Evolutionary conservation across 2,797 vertebrate genomes (phyloP).

Genomic region (Sebastes hubbsi): DNA sequence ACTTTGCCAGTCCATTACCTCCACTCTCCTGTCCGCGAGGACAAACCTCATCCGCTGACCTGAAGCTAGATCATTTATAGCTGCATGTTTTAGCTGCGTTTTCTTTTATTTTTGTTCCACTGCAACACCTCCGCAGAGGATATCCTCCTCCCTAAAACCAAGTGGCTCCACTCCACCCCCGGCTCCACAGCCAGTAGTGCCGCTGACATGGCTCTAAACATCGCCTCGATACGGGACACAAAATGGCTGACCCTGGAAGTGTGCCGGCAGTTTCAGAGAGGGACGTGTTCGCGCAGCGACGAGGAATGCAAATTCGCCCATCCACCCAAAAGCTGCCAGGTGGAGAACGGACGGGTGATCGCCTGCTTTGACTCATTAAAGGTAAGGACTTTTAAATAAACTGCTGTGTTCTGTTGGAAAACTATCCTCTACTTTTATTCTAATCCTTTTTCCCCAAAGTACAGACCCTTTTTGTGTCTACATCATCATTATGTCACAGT

Average conservation of each 20-base stretch:
- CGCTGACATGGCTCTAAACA: conserved; percentile 93
- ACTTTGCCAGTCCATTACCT: conserved; percentile 72
- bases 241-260: conserved; percentile 98
- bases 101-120: neutral
- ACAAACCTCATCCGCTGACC: conserved; percentile 56
- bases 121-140: conserved; percentile 51
- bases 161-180: conserved; percentile 46
- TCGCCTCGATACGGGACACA: conserved; percentile 94
- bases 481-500: too few relatives aligned
- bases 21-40: conserved; percentile 45
- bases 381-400: conserved; percentile 80
- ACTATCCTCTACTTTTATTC: neutral
- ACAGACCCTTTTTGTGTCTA: too few relatives aligned
- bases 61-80: conserved; percentile 39
- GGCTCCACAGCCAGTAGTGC: conserved; percentile 34
- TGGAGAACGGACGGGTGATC: conserved; percentile 96
- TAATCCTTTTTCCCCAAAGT: neutral
- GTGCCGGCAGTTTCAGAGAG: conserved; percentile 97
- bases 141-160: conserved; percentile 28
- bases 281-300: conserved; percentile 95
- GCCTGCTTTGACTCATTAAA: conserved; percentile 98
- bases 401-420: neutral
- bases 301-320: conserved; percentile 99
- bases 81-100: conserved; percentile 57
- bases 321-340: conserved; percentile 97